A percentile compares a stretch with the other conserved stretches of the same genome.
These are phyloP conservation scores for Cheilosia scutellata DNA, from an alignment of 2,888 invertebrate genomes.

Conservation along the genomic window DNA sequence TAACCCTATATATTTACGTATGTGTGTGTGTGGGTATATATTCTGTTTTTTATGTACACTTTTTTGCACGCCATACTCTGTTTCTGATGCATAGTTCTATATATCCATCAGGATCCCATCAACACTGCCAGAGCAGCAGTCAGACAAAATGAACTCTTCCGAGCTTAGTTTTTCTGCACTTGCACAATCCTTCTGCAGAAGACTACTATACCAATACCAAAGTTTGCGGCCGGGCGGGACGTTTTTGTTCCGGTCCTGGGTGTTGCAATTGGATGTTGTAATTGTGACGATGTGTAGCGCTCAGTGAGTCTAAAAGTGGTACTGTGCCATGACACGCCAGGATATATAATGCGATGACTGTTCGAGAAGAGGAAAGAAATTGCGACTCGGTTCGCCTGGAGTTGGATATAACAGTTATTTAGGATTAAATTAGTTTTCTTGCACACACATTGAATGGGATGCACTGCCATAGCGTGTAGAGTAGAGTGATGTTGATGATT, in stretches of 20 bases:
- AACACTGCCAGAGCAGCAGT: slow-evolving; percentile 65
- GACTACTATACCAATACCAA: too few relatives aligned
- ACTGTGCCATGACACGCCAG: slow-evolving; percentile 70
- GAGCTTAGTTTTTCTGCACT: neutral
- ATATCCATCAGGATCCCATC: slow-evolving; percentile 76
- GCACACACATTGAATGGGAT: slow-evolving; percentile 21
- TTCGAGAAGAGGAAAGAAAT: slow-evolving; percentile 69
- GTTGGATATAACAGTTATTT: slow-evolving; percentile 71
- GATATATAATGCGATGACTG: slow-evolving; percentile 72
- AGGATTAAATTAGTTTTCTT: slow-evolving; percentile 76
- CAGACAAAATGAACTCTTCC: slow-evolving; percentile 68
- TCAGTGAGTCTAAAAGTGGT: slow-evolving; percentile 29
- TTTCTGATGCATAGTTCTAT: slow-evolving; percentile 75
- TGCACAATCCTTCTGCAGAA: neutral
- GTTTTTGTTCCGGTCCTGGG: slow-evolving; percentile 25
- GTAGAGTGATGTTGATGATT: slow-evolving; percentile 60
- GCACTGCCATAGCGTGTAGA: slow-evolving; percentile 24
- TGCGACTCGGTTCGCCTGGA: slow-evolving; percentile 57
- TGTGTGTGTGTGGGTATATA: neutral
- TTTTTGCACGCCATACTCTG: slow-evolving; percentile 53
- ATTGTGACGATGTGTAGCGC: slow-evolving; percentile 71
- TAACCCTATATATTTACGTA: neutral
- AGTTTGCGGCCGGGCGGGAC: neutral
- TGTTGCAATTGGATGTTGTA: slow-evolving; percentile 70
- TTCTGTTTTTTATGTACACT: slow-evolving; percentile 43